Percentiles rank a stretch among this genome's conserved stretches.
Evolutionary conservation across 1,140 invertebrate genomes (phyloP).

Genomic region (Penaeus japonicus): DNA sequence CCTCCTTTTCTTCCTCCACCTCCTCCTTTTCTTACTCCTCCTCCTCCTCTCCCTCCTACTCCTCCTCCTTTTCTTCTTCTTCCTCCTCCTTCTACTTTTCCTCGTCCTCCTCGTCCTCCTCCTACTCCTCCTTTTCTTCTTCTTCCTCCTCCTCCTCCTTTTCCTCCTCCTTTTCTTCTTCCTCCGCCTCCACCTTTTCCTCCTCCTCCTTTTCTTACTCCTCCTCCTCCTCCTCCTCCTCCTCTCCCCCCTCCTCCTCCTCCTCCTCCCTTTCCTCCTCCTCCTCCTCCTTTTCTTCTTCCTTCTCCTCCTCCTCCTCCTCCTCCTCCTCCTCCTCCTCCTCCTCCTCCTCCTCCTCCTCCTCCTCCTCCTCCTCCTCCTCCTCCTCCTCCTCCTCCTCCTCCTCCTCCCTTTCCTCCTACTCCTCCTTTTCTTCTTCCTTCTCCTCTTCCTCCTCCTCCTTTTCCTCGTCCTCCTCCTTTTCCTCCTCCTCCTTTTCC

Average conservation of each 20-base stretch:
- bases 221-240: too few species aligned
- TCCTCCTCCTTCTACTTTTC: background rate
- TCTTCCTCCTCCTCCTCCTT: background rate
- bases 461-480: background rate
- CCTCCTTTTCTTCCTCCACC: too few species aligned
- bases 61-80: background rate
- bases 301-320: background rate
- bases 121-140: too few species aligned
- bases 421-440: background rate
- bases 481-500: background rate
- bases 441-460: background rate
- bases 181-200: too few species aligned
- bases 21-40: background rate
- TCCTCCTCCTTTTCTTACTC: background rate
- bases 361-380: background rate
- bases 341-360: background rate
- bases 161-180: too few species aligned
- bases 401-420: background rate
- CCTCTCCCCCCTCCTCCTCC: too few species aligned
- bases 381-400: background rate
- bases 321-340: background rate
- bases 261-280: too few species aligned
- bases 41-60: too few species aligned
- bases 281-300: background rate
- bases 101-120: too few species aligned